Conservation (phyloP, 2,797 vertebrate genomes). For the Falco naumanni region DNA sequence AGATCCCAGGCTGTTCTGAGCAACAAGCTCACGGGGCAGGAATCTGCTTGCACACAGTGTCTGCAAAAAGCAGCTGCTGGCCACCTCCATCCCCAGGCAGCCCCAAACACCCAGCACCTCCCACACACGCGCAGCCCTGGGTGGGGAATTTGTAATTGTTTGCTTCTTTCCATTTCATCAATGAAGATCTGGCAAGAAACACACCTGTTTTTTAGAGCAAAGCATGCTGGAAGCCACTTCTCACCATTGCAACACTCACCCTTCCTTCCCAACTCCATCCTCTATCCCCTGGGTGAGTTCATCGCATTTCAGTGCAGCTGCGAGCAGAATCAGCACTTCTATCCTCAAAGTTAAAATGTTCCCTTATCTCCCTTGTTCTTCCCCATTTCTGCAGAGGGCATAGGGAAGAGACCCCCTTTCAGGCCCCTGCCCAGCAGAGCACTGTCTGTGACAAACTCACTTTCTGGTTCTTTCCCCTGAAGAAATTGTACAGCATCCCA, state of each 20-base stretch:
- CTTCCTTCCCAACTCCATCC: not conserved
- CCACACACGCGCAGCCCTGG: rapidly evolving
- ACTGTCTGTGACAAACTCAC: not conserved
- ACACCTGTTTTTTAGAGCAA: not conserved
- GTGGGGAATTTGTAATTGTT: not conserved
- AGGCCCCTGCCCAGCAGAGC: too few species aligned
- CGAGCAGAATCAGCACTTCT: not conserved
- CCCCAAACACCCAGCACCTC: not conserved
- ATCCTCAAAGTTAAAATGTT: not conserved
- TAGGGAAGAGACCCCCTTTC: not conserved
- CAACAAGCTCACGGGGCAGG: not conserved
- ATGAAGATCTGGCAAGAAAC: not conserved
- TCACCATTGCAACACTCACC: rapidly evolving
- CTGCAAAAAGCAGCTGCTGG: not conserved
- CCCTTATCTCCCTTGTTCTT: not conserved
- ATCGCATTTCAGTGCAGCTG: not conserved
- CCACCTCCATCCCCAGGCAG: not conserved
- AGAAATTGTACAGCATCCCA: not conserved
- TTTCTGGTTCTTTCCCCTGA: not conserved
- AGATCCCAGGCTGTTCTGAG: not conserved
- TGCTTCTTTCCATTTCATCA: not conserved
- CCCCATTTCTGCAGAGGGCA: not conserved
- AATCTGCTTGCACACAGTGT: not conserved
- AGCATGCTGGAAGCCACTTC: not conserved
- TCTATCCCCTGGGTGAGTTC: not conserved